phyloP scores from a whole-genome alignment of 2,113 vertebrate genomes.

The Euleptes europaea region DNA sequence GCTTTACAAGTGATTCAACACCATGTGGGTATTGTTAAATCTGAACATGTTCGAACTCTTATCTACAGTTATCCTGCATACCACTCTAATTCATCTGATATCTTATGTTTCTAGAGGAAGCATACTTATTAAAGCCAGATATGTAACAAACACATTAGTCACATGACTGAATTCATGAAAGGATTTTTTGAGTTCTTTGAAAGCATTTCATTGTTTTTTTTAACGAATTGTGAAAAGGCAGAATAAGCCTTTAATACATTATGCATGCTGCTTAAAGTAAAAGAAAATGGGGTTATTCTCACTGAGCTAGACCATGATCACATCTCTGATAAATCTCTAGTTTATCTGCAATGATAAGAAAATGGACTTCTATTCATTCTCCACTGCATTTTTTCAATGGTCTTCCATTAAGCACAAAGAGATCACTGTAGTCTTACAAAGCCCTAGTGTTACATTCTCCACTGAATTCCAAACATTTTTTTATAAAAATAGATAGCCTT shows the following conservation, averaged over 20 bases:
- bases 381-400: constrained; percentile 32
- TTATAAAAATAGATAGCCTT: constrained; percentile 41
- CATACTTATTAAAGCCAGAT: background rate
- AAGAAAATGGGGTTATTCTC: constrained; percentile 34
- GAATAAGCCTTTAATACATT: background rate
- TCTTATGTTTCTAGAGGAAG: background rate
- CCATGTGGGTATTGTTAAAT: constrained; percentile 1
- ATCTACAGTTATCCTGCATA: background rate
- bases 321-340: constrained; percentile 43
- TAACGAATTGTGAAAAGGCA: constrained; percentile 12
- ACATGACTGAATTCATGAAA: background rate
- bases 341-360: constrained; percentile 51
- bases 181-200: background rate
- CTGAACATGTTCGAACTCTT: background rate
- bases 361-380: constrained; percentile 46
- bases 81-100: background rate
- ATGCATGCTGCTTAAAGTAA: background rate
- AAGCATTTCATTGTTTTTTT: background rate
- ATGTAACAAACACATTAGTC: background rate
- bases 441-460: constrained; percentile 31
- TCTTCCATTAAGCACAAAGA: constrained; percentile 36
- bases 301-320: constrained; percentile 31
- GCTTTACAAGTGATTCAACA: constrained; percentile 20
- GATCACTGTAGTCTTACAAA: constrained; percentile 36
- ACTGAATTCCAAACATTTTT: background rate